These are phyloP conservation scores for Lagopus muta DNA, from an alignment of 2,113 vertebrate species.

Conservation along the genomic window DNA sequence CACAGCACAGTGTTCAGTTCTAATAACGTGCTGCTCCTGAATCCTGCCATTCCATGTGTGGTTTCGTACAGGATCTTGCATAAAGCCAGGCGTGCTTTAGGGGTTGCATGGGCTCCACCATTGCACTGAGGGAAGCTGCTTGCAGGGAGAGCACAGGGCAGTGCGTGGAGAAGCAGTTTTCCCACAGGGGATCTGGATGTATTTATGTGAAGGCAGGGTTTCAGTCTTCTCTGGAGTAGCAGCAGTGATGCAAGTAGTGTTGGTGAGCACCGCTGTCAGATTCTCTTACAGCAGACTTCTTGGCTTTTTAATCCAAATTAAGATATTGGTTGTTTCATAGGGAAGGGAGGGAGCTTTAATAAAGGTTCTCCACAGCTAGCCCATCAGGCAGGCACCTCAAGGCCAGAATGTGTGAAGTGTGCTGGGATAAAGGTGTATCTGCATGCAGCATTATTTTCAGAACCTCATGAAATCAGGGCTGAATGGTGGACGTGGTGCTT, in stretches of 20 bases:
- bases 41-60: accelerated
- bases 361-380: background rate
- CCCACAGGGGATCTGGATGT: background rate
- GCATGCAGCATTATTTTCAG: background rate
- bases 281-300: background rate
- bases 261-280: background rate
- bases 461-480: background rate
- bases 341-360: background rate
- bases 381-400: background rate
- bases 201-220: background rate
- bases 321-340: accelerated
- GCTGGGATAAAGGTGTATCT: background rate
- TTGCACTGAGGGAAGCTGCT: background rate
- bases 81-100: accelerated
- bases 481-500: background rate
- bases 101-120: accelerated
- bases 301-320: background rate
- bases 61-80: background rate
- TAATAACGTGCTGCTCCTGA: background rate
- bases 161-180: background rate
- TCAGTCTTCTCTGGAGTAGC: background rate
- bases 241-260: background rate
- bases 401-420: background rate
- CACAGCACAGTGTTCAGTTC: background rate
- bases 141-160: background rate